phyloP scores from a whole-genome alignment of 2,797 vertebrate genomes.

The Mionectes olivaceus region DNA sequence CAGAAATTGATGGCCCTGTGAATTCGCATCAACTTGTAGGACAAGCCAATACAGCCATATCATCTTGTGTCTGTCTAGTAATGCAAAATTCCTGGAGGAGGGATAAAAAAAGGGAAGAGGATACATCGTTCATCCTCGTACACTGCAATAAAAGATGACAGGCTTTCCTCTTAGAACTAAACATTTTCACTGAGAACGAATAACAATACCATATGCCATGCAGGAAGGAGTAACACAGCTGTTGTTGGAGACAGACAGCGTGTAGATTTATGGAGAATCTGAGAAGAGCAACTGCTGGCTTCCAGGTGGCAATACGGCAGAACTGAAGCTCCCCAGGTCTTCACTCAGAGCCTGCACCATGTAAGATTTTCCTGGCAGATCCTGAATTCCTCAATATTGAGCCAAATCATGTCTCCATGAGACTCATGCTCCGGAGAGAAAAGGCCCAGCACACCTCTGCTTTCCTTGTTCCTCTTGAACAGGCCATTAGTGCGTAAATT shows the following conservation, averaged over 20 bases:
- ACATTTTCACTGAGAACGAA: not conserved
- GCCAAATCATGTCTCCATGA: not conserved
- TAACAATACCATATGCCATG: not conserved
- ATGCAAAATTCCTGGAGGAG: not conserved
- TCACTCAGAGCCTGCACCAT: not conserved
- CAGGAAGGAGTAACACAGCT: not conserved
- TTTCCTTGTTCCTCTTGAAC: not conserved
- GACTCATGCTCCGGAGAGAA: not conserved
- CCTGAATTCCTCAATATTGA: not conserved
- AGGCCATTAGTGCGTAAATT: not conserved
- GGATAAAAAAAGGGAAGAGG: not conserved
- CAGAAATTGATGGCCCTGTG: not conserved
- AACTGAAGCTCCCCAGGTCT: not conserved
- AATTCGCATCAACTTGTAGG: not conserved
- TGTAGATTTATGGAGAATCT: not conserved
- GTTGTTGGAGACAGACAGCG: not conserved
- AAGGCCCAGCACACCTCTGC: not conserved
- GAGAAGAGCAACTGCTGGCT: not conserved
- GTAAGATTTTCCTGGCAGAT: not conserved
- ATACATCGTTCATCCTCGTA: not conserved
- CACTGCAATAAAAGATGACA: not conserved
- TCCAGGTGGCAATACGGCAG: rapidly evolving
- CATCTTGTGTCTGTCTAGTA: not conserved
- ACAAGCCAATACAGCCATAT: rapidly evolving
- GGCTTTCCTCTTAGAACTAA: not conserved